Evolutionary conservation across 2,888 invertebrate genomes (phyloP).

Genomic region (Terebella lapidaria): DNA sequence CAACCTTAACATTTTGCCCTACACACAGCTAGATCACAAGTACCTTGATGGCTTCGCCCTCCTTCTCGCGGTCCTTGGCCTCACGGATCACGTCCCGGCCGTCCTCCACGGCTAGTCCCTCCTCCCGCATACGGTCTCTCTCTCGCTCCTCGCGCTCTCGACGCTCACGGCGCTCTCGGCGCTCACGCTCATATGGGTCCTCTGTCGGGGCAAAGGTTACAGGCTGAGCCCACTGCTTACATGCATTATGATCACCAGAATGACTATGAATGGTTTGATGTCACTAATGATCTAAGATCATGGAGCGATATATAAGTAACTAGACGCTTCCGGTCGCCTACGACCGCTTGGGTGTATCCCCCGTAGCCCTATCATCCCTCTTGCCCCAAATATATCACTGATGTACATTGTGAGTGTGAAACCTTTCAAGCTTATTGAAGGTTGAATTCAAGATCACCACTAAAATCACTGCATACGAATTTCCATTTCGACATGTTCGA

Average conservation of each 20-base stretch:
- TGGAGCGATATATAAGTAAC: neutral
- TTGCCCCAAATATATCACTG: too few species aligned
- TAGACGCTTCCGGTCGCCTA: too few species aligned
- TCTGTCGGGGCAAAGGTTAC: conserved; percentile 9
- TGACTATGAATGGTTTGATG: neutral
- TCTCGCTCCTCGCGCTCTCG: conserved; percentile 26
- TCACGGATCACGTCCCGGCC: conserved; percentile 33
- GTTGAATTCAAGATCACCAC: too few species aligned
- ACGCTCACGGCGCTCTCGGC: conserved; percentile 28
- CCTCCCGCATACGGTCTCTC: conserved; percentile 29
- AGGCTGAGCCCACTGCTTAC: neutral
- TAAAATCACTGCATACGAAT: too few species aligned
- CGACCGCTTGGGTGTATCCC: too few species aligned
- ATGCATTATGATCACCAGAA: neutral
- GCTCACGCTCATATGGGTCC: conserved; percentile 27
- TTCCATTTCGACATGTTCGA: too few species aligned
- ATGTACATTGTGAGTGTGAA: too few species aligned
- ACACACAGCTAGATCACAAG: too few species aligned
- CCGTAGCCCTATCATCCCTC: too few species aligned
- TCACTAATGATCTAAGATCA: neutral
- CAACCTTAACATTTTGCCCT: too few species aligned
- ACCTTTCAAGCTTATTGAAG: too few species aligned
- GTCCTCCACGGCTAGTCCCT: conserved; percentile 25
- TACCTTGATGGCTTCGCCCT: conserved; percentile 86
- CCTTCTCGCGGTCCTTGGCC: conserved; percentile 80